Base-by-base conservation (phyloP, 1,140 invertebrate genomes). In the Apis mellifera region DNA sequence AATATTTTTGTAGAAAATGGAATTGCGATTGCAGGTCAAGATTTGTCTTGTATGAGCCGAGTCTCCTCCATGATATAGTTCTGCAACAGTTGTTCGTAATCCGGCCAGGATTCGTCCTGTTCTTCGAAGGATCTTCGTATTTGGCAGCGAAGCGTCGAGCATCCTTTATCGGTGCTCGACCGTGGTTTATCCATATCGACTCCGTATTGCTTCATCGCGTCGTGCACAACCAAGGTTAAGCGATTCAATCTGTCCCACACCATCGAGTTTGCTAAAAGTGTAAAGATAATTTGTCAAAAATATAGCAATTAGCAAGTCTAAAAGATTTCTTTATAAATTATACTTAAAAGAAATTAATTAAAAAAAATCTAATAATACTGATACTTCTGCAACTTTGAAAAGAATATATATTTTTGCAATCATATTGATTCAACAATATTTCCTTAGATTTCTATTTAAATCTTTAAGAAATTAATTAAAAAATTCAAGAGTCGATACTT, bases 11-110 rank as follows among this genome's bases (percentile, higher is more conserved):
- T 12, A 15, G 21, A 0, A 9, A n/a, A 8, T 13, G 12, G 26
- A 57, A n/a, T 9, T 12, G 1, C 42, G 15, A 1, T 32, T 9
- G 8, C 0, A 26, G 7, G 64, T 26, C 60, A 60, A 11, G 54
- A 59, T 15, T 68, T 75, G 9, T 8, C 4, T 4, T 0, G 62
- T 7, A 57, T 4, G 23, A 4, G n/a, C 23, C 74, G 66, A n/a
- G 66, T 83, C 68, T 92, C 92, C 73, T 93, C 92, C 11, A 80
- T 57, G 9, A 88, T 60, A 55, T 92, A 93, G 71, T 71, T 90
- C 48, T 88, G 91, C 73, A 93, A 89, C 32, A 92, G 68, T 54
- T 81, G 76, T 32, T 78, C 26, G 23, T 91, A 92, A 79, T 90
- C 87, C 3, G 72, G 69, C 91, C 90, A 91, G 23, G 89, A 76